Evolutionary conservation across 2,888 invertebrate genomes (phyloP), one percentile per base, ranked within the genome.

Genomic region (Pachliopta kotzebuea): DNA sequence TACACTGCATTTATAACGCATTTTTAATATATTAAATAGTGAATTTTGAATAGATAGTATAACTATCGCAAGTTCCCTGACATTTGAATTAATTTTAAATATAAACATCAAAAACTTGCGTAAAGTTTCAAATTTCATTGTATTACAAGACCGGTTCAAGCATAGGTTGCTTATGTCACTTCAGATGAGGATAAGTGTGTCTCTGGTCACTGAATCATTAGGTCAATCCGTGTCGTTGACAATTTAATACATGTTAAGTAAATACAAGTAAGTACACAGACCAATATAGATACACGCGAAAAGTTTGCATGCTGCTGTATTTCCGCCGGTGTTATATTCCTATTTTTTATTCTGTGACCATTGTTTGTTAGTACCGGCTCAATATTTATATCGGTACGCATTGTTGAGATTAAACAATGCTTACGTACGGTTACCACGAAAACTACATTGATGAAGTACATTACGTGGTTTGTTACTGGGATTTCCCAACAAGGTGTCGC

Each of bases 151-250:
- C 68, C 69, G 69, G 69, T 72, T 69, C 67, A 67, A 57, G 60
- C 65, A 69, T 66, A 66, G 55, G 50, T 74, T 76, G 80, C 76
- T 75, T 74, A 73, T 78, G 76, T 87, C 83, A 85, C 88, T 86
- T 89, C 88, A 86, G 74, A 80, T 73, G 76, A 87, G 88, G 88
- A 89, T 88, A 90, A 88, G 76, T 76, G 78, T 26, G 82, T 81
- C 83, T 86, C 84, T 86, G 86, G 85, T 81, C 80, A 86, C 78
- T 90, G 88, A 90, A 85, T 90, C 90, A 90, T 87, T 90, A 82
- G 88, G 88, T 88, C 88, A 87, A 87, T 81, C 77, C 76, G 76
- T 81, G 84, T 83, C 85, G 85, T 86, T 87, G 86, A 86, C 88
- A 87, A 89, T 83, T 77, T 84, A 79, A 85, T 83, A 78, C 84